Base-by-base conservation (phyloP, 2,797 vertebrate genomes). In the Rhinoraja longicauda region DNA sequence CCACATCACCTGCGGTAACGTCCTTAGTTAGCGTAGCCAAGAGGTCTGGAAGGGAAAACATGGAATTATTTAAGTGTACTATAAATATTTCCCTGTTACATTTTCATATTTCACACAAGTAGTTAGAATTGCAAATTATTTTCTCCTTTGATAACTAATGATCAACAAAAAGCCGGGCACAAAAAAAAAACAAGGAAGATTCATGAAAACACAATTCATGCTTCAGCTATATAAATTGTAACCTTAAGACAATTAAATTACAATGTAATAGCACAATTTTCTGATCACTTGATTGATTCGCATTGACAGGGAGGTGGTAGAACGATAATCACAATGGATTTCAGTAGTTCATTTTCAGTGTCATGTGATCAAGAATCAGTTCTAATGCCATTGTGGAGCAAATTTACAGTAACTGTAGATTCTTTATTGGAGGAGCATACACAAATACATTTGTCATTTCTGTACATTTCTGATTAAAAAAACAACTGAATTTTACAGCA, bases 11-110 rank as follows among this genome's bases (percentile, higher is more conserved):
- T 15, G 79, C 64, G 29, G 17, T 91, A n/a, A 73, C 15, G n/a
- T 95, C 95, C 95, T 21, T 96, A 86, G 95, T 95, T 21, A 93
- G 93, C 94, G 90, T 39, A 96, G 95, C 96, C 97, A 97, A 24
- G 70, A 73, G 19, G 95, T 95, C 97, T 97, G 90, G 64, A 94
- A 94, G 94, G 93, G 70, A 93, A 94, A 32, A 88, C 62, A 32
- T 93, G 93, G 78, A 12, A 86, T 29, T 9, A 73, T 45, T 91
- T 13, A 75, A 91, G 19, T 70, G 21, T 9, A 70, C 7, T 53
- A 6, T 8, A 73, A 53, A 75, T 53, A 53, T 15, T 91, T 91
- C 45, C 67, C 36, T 57, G 29, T 64, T 32, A 59, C 5, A 88
- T 67, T 88, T 3, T 36, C 84, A 88, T 15, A 36, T 67, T n/a